Conservation (phyloP, 2,113 vertebrate species). For the Cryptomyrus ogoouensis region DNA sequence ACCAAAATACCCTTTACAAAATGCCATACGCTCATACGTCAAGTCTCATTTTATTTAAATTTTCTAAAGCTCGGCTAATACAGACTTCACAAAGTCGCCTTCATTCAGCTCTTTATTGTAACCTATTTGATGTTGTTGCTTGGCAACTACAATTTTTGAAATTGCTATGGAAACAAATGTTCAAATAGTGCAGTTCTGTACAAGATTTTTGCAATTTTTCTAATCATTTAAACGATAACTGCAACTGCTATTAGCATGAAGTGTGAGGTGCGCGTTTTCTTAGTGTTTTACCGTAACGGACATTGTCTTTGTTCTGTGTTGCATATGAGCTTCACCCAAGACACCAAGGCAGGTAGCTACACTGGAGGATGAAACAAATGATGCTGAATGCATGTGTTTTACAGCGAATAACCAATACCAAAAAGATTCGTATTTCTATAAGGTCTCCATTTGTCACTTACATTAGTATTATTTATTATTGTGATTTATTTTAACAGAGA, state of each 20-base stretch:
- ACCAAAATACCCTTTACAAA: neutral
- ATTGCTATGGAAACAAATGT: slow-evolving; percentile 69
- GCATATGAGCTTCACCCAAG: neutral
- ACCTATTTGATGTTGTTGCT: slow-evolving; percentile 68
- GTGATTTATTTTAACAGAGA: neutral
- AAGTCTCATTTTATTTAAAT: neutral
- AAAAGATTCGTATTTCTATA: neutral
- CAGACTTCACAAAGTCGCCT: slow-evolving; percentile 41
- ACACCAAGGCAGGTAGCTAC: neutral
- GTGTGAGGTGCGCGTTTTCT: neutral
- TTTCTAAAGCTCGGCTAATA: neutral
- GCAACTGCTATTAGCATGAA: neutral
- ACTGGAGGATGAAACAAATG: neutral
- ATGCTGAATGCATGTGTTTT: neutral
- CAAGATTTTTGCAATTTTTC: slow-evolving; percentile 48
- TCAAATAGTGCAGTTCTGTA: slow-evolving; percentile 60
- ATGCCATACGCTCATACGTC: neutral
- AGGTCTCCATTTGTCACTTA: neutral
- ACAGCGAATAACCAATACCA: neutral
- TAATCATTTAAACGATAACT: slow-evolving; percentile 26
- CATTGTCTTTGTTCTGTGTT: slow-evolving; percentile 18
- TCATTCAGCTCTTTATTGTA: slow-evolving; percentile 67
- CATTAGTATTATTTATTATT: neutral
- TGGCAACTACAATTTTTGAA: slow-evolving; percentile 68
- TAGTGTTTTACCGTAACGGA: neutral